Evolutionary conservation across 2,797 vertebrate species (phyloP).

Genomic region (Sylvia borin): DNA sequence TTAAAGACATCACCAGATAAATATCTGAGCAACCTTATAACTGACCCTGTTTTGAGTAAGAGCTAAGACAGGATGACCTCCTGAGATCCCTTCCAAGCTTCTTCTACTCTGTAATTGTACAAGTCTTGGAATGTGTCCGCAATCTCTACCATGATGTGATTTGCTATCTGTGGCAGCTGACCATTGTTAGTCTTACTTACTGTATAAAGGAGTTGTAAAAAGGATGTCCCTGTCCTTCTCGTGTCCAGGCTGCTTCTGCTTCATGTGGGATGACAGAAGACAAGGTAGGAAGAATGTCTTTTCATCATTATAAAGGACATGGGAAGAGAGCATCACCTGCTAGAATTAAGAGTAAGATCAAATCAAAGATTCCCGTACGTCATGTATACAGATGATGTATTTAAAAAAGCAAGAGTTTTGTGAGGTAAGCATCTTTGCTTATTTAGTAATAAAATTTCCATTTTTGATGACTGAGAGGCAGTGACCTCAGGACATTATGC

Average conservation of each 20-base stretch:
- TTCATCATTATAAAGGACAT: background rate
- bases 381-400: accelerated
- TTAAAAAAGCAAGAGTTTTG: background rate
- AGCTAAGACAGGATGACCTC: background rate
- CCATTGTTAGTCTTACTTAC: background rate
- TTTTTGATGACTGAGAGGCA: background rate
- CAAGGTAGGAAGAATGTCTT: background rate
- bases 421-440: background rate
- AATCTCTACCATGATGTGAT: background rate
- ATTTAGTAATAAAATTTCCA: background rate
- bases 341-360: background rate
- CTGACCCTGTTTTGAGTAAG: background rate
- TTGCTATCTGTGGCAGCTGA: background rate
- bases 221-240: background rate
- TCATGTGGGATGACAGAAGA: background rate
- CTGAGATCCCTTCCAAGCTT: background rate
- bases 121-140: background rate
- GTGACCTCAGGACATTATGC: background rate
- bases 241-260: background rate
- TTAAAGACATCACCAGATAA: background rate
- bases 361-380: background rate
- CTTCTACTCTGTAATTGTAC: background rate
- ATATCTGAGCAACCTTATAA: background rate
- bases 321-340: background rate
- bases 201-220: background rate